phyloP scores from a whole-genome alignment of 2,888 invertebrate genomes.

The Lissocephala sabroskyi region DNA sequence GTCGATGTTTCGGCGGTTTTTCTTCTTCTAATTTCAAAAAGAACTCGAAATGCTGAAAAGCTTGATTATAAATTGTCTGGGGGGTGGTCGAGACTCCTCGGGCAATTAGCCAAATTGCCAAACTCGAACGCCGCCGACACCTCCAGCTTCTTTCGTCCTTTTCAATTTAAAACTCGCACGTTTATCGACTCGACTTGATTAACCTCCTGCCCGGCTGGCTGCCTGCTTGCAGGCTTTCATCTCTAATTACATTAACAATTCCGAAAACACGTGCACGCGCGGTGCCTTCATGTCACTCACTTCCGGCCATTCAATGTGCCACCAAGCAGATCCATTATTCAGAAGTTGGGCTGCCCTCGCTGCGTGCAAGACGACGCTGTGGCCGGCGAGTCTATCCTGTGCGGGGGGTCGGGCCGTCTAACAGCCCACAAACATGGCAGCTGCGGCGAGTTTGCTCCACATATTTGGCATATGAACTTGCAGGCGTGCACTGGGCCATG shows the following conservation, averaged over 20 bases:
- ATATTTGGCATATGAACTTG: neutral
- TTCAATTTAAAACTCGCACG: slow-evolving; percentile 36
- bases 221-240: slow-evolving; percentile 33
- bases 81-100: neutral
- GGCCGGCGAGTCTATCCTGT: slow-evolving; percentile 12
- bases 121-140: slow-evolving; percentile 4
- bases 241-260: slow-evolving; percentile 59
- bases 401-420: neutral
- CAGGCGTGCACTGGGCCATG: neutral
- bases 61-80: neutral
- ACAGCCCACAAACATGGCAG: neutral
- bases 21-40: slow-evolving; percentile 13
- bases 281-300: slow-evolving; percentile 45
- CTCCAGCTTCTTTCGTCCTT: no score
- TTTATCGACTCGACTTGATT: slow-evolving; percentile 39
- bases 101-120: slow-evolving; percentile 53
- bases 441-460: neutral
- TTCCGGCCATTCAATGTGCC: slow-evolving; percentile 51
- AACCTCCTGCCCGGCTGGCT: slow-evolving; percentile 16
- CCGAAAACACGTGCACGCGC: slow-evolving; percentile 38
- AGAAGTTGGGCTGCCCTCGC: slow-evolving; percentile 46
- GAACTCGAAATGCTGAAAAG: no score
- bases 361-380: slow-evolving; percentile 46
- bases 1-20: no score
- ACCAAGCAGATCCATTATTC: slow-evolving; percentile 57